These are phyloP conservation scores for Macrobrachium rosenbergii DNA, from an alignment of 1,140 invertebrate genomes.

Conservation along the genomic window DNA sequence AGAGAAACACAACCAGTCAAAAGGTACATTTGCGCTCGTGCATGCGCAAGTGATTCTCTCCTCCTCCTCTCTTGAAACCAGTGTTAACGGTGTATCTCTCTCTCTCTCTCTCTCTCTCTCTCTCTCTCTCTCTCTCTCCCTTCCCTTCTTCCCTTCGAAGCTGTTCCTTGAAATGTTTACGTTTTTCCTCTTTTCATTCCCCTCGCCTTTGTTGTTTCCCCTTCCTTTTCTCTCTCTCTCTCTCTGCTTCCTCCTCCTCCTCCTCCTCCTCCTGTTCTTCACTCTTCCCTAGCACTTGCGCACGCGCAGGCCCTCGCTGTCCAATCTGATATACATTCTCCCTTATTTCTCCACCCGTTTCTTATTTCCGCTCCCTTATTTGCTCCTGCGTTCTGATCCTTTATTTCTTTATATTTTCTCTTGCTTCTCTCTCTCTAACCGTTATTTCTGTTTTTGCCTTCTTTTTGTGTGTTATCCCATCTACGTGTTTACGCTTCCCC, in stretches of 20 bases:
- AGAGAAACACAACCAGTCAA: neutral
- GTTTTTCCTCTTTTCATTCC: neutral
- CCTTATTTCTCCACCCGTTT: neutral
- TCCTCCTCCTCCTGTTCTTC: neutral
- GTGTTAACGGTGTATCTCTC: neutral
- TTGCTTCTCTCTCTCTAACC: neutral
- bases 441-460: neutral
- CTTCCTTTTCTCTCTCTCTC: neutral
- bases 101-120: neutral
- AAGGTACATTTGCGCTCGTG: neutral
- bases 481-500: neutral
- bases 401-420: neutral
- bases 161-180: neutral
- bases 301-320: neutral
- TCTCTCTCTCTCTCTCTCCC: neutral
- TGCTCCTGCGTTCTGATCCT: conserved; percentile 5
- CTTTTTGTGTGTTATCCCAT: neutral
- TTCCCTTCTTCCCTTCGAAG: neutral
- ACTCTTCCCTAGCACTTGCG: neutral
- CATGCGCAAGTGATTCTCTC: neutral
- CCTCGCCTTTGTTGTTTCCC: neutral
- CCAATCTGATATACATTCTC: neutral
- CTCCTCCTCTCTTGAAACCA: neutral
- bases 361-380: conserved; percentile 5
- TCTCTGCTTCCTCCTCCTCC: neutral